Evolutionary conservation across 2,113 vertebrate species (phyloP), one percentile per base, ranked within the genome.

Genomic region (Tapirus terrestris): DNA sequence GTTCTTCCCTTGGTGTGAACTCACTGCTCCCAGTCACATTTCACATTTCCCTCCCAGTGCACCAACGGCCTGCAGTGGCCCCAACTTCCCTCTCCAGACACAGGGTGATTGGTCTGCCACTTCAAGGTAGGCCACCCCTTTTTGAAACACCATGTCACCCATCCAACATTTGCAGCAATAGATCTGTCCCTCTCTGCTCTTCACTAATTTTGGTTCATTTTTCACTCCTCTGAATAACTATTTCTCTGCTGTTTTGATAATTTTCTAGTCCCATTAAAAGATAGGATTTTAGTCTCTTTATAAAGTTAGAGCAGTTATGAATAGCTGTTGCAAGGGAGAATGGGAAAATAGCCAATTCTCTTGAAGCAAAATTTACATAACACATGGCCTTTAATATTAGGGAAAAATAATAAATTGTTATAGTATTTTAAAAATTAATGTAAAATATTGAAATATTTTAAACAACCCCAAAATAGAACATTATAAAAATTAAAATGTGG

Each of bases 1-100:
- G 0, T 23, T 31, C 13, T 33, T 12, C 25, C 48, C 70, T 16
- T 0, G 11, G 4, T 29, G 25, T 2, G 1, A 17, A 3, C 45
- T 12, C 39, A 45, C 13, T 39, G 60, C n/a, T 63, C 3, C 61
- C 31, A 17, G 16, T 14, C 33, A 16, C 39, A 56, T 3, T 10
- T 16, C 11, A 6, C 51, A 4, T 2, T 25, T 5, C 3, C n/a
- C 43, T 72, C 45, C 36, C 13, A 3, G 12, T 33, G 14, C 18
- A 39, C 8, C 33, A 1, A 5, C 36, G n/a, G 8, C 23, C 77
- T 4, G 16, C 21, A 29, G 1, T 13, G 13, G 13, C 17, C 8
- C 10, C 4, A 16, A 3, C 27, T 13, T 11, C 31, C 67, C 80
- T 21, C 48, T n/a, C 12, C 8, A 17, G 48, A 56, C 21, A 12